Conservation (phyloP, 2,797 vertebrate species). For the Hemibagrus guttatus region DNA sequence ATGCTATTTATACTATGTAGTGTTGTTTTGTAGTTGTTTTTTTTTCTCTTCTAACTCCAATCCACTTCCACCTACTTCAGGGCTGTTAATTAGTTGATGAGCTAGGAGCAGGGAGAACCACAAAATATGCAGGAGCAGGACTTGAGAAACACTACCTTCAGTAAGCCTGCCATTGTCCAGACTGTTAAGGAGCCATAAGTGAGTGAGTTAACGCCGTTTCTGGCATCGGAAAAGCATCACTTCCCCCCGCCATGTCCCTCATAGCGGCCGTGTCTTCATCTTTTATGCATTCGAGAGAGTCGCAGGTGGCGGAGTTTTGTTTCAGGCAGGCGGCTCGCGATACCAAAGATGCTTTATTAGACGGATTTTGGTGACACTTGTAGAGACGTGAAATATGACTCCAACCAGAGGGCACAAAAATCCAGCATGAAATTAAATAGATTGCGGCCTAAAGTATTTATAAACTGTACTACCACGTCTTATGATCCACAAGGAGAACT, state of each 20-base stretch:
- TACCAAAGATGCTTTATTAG: constrained; percentile 36
- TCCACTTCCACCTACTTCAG: neutral
- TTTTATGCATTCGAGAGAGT: constrained; percentile 53
- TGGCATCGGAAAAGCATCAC: constrained; percentile 18
- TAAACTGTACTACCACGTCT: neutral
- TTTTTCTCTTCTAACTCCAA: neutral
- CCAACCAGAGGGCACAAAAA: constrained; percentile 36
- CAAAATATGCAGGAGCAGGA: neutral
- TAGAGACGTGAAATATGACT: constrained; percentile 44
- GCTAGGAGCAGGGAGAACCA: neutral
- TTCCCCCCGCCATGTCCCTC: constrained; percentile 33
- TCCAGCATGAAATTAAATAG: constrained; percentile 41
- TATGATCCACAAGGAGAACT: neutral
- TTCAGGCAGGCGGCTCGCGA: constrained; percentile 46
- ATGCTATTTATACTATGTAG: neutral
- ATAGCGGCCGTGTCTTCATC: constrained; percentile 48
- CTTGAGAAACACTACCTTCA: neutral
- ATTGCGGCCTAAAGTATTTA: constrained; percentile 47
- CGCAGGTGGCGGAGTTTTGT: constrained; percentile 50
- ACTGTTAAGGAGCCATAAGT: neutral
- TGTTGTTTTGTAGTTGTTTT: neutral
- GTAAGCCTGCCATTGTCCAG: neutral
- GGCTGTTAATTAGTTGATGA: neutral
- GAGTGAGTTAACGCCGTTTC: constrained; percentile 7
- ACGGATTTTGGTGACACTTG: constrained; percentile 30